phyloP scores from a whole-genome alignment of 2,113 vertebrate species.

The Aythya baeri region DNA sequence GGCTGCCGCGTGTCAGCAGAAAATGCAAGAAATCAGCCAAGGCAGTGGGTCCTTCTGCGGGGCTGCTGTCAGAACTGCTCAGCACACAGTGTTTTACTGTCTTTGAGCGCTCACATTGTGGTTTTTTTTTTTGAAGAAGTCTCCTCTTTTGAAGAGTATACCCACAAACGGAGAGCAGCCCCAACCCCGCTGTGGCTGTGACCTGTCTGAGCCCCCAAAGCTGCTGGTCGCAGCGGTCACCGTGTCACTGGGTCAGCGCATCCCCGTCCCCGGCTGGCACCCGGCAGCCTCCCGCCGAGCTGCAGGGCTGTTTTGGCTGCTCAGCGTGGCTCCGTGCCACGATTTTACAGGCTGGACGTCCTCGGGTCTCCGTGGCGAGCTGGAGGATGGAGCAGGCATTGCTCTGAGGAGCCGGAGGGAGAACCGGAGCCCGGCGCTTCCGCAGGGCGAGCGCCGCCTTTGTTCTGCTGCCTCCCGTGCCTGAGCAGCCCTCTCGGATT shows the following conservation, averaged over 20 bases:
- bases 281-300: accelerated
- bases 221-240: neutral
- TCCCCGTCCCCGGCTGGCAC: neutral
- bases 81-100: neutral
- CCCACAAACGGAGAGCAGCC: neutral
- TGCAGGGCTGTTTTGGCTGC: neutral
- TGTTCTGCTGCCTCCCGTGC: neutral
- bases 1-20: accelerated
- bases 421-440: neutral
- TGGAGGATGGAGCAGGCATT: neutral
- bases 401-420: neutral
- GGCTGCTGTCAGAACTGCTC: neutral
- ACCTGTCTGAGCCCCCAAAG: neutral
- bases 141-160: neutral
- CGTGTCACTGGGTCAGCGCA: constrained; percentile 23
- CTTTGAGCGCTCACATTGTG: neutral
- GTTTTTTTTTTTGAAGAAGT: neutral
- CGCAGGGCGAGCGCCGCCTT: neutral
- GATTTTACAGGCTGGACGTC: neutral
- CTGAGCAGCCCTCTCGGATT: neutral
- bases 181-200: too few species aligned
- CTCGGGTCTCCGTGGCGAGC: neutral
- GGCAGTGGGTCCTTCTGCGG: neutral
- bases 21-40: neutral
- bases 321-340: neutral